phyloP scores from a whole-genome alignment of 1,140 invertebrate genomes.

The Scaptomyza hsui region DNA sequence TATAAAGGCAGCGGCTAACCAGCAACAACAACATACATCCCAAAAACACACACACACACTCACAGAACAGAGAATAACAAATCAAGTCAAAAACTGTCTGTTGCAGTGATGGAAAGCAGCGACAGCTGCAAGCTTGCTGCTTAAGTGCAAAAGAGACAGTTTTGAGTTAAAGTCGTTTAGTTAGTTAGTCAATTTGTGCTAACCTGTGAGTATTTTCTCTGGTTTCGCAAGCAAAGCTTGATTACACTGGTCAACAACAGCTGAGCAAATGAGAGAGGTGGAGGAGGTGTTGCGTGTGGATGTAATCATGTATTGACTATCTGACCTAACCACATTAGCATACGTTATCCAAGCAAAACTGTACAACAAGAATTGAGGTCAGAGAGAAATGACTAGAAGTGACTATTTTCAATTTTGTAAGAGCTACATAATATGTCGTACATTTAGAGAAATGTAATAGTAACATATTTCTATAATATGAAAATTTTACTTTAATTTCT shows the following conservation, averaged over 20 bases:
- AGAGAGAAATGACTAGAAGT: neutral
- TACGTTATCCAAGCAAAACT: neutral
- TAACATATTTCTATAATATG: too few relatives aligned
- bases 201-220: slow-evolving; percentile 49
- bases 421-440: neutral
- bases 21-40: slow-evolving; percentile 8
- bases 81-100: slow-evolving; percentile 26
- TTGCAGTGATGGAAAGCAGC: neutral
- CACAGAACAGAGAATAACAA: slow-evolving; percentile 18
- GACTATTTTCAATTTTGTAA: neutral
- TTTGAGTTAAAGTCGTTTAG: slow-evolving; percentile 22
- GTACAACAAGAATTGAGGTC: neutral
- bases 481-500: too few relatives aligned
- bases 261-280: too few relatives aligned
- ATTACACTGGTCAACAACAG: slow-evolving; percentile 15
- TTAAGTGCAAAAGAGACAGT: neutral
- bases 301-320: neutral
- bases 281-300: too few relatives aligned
- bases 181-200: slow-evolving; percentile 46
- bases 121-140: neutral
- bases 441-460: too few relatives aligned
- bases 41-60: neutral
- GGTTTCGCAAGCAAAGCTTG: slow-evolving; percentile 7
- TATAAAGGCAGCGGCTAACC: slow-evolving; percentile 36
- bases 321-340: neutral